These are phyloP conservation scores for Sylvietta virens DNA, from an alignment of 2,113 vertebrate species.

Conservation along the genomic window DNA sequence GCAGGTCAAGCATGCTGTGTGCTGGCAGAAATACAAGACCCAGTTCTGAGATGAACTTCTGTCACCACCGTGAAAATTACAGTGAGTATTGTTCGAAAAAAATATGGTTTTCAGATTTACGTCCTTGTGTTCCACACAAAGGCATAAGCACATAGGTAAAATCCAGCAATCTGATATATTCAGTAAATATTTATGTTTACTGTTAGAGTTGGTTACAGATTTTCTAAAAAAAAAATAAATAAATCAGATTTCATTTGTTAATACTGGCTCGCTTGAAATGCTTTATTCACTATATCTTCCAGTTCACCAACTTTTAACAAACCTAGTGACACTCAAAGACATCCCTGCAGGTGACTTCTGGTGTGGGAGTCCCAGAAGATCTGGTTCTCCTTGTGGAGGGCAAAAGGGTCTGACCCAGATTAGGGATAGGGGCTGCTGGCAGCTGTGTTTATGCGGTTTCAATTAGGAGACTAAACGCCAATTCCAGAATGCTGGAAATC, in stretches of 20 bases:
- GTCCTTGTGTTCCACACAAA: background rate
- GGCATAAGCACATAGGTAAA: background rate
- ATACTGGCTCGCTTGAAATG: background rate
- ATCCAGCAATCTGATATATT: background rate
- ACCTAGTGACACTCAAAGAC: background rate
- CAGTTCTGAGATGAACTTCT: conserved; percentile 15
- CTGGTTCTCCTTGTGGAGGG: background rate
- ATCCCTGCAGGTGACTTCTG: background rate
- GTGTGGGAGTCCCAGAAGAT: background rate
- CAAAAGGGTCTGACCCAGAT: background rate
- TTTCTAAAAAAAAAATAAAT: background rate
- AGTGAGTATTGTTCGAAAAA: background rate
- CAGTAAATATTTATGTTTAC: background rate
- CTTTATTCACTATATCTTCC: background rate
- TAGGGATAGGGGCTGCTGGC: background rate
- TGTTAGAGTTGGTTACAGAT: background rate
- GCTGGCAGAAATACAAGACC: conserved; percentile 28
- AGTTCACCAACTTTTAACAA: background rate
- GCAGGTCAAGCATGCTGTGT: conserved; percentile 38
- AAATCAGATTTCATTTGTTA: background rate
- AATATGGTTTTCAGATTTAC: background rate
- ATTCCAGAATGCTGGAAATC: background rate
- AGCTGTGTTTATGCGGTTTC: background rate
- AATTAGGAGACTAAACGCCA: background rate
- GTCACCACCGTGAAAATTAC: background rate